Evolutionary conservation across 2,113 vertebrate species (phyloP), one percentile per base, ranked within the genome.

Genomic region (Myodes glareolus): DNA sequence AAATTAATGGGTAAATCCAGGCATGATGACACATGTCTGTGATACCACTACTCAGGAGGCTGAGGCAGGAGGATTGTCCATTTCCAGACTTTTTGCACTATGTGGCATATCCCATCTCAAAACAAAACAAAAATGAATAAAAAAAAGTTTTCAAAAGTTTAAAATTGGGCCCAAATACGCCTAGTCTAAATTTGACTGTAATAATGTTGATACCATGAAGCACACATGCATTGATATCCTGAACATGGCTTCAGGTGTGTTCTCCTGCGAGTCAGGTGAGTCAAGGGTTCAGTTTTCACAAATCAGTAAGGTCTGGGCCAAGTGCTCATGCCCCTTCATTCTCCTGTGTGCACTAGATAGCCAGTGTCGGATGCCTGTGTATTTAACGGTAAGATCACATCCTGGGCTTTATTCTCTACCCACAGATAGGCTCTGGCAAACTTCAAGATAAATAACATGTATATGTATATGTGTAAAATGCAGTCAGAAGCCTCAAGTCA

Each of bases 331-430:
- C 65, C 73, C 42, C 6, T 84, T 94, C n/a, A 12, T 52, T 94
- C 89, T 33, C 55, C 89, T 45, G 31, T 95, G 31, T 45, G 52
- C 31, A 23, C 61, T 3, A 52, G 45, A 75, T 93, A 39, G 70
- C 81, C 52, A 63, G 17, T 70, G 73, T n/a, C 14, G 31, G 9
- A 1, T 16, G 10, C 1, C 5, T 89, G 25, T 39, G 33, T 65
- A 52, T 42, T 52, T 68, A 36, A 50, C 31, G 13, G 27, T 84
- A 80, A 82, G 85, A 86, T 47, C 42, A 0, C 42, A 39, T 85
- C 45, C 16, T 58, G 52, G 67, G 17, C 31, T 96, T 92, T 88
- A 52, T 96, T 87, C 97, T 92, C 65, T 89, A 31, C 33, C 13
- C 72, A 55, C 50, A 36, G 36, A 81, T 95, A 63, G 77, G 91